Conservation (phyloP, 1,140 invertebrate genomes). For the Littorina saxatilis region DNA sequence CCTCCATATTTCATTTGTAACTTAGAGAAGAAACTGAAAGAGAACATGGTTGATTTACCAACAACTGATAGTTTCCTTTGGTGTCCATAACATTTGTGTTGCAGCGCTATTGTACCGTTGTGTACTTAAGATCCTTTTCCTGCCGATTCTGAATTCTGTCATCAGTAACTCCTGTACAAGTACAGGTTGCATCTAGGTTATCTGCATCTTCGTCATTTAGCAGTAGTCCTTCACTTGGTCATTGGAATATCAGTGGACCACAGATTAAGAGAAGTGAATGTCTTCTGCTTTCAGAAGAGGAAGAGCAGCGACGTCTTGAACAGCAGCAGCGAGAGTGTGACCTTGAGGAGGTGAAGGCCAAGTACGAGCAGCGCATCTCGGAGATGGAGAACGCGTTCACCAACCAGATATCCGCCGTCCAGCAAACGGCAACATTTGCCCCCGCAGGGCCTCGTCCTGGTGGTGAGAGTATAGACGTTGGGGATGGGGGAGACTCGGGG, state of each 20-base stretch:
- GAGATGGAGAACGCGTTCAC: slow-evolving; percentile 52
- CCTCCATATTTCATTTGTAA: neutral
- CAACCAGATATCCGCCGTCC: slow-evolving; percentile 43
- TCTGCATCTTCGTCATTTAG: too few relatives aligned
- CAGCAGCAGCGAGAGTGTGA: slow-evolving; percentile 40
- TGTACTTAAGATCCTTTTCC: too few relatives aligned
- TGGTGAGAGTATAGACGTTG: neutral
- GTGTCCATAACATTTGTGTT: too few relatives aligned
- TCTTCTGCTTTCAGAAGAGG: slow-evolving; percentile 27
- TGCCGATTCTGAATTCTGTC: too few relatives aligned
- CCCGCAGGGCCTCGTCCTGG: neutral
- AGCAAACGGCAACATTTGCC: neutral
- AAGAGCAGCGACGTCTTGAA: slow-evolving; percentile 7
- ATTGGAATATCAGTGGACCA: too few relatives aligned
- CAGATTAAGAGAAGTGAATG: too few relatives aligned
- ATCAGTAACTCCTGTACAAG: too few relatives aligned
- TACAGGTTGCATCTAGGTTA: too few relatives aligned
- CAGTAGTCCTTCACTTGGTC: too few relatives aligned
- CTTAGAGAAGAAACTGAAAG: neutral
- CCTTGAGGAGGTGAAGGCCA: slow-evolving; percentile 50
- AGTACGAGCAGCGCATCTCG: slow-evolving; percentile 60
- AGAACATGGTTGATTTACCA: too few relatives aligned
- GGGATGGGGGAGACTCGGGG: neutral
- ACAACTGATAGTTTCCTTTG: too few relatives aligned
- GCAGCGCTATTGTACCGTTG: neutral